Evolutionary conservation across 2,888 invertebrate species (phyloP).

Genomic region (Spicauda simplicius): DNA sequence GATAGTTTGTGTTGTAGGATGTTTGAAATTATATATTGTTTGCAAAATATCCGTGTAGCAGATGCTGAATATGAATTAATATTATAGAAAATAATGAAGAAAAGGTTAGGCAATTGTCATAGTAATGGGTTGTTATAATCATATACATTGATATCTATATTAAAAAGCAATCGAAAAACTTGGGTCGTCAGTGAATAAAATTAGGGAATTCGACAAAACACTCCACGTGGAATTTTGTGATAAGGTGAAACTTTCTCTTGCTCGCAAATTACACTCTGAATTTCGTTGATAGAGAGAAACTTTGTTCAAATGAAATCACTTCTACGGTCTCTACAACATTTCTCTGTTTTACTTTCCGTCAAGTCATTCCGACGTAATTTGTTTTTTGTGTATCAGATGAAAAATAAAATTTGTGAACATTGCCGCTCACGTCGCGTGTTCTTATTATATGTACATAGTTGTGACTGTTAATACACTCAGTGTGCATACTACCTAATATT

Average conservation of each 20-base stretch:
- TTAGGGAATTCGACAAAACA: slow-evolving; percentile 76
- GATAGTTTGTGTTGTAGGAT: too few species aligned
- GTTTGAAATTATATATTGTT: not conserved
- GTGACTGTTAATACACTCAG: too few species aligned
- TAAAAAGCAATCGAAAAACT: slow-evolving; percentile 47
- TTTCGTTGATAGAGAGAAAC: slow-evolving; percentile 80
- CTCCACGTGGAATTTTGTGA: slow-evolving; percentile 81
- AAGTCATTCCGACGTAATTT: slow-evolving; percentile 59
- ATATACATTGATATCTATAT: slow-evolving; percentile 9
- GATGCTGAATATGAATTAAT: too few species aligned
- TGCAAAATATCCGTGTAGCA: not conserved
- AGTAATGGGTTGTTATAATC: not conserved
- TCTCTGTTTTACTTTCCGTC: slow-evolving; percentile 67
- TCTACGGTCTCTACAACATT: slow-evolving; percentile 68
- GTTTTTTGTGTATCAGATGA: slow-evolving; percentile 53
- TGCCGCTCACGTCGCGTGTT: not conserved
- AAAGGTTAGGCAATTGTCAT: too few species aligned
- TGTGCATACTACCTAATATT: too few species aligned
- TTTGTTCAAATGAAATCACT: slow-evolving; percentile 79
- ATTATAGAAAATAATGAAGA: too few species aligned
- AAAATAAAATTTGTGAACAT: slow-evolving; percentile 34
- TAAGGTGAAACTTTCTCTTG: slow-evolving; percentile 78
- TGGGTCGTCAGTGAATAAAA: slow-evolving; percentile 63
- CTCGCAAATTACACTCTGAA: slow-evolving; percentile 80
- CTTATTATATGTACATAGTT: too few species aligned